These are phyloP conservation scores for Meloe dianella DNA, from an alignment of 2,888 invertebrate genomes.

Conservation along the genomic window DNA sequence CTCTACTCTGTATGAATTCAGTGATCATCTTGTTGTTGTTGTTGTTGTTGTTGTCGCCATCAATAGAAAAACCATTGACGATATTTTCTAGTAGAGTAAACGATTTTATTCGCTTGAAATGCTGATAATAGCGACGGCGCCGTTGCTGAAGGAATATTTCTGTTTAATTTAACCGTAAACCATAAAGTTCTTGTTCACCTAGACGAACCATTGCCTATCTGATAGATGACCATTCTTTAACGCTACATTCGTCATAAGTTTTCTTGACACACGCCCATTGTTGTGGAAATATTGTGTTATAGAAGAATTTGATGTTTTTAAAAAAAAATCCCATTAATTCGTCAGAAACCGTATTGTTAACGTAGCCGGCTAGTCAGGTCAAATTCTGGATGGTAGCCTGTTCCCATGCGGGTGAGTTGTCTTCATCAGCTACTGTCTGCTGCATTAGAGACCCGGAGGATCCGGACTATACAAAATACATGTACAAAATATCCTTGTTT, in stretches of 20 bases:
- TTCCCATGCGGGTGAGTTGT: slow-evolving; percentile 57
- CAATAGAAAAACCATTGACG: slow-evolving; percentile 37
- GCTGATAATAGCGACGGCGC: slow-evolving; percentile 15
- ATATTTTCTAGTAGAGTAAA: slow-evolving; percentile 40
- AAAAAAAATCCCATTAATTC: not conserved
- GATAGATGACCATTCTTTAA: slow-evolving; percentile 49
- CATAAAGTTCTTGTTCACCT: slow-evolving; percentile 40
- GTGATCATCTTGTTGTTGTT: not conserved
- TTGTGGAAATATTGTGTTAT: not conserved
- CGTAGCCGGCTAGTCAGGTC: slow-evolving; percentile 24
- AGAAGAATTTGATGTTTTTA: not conserved
- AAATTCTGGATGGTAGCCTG: slow-evolving; percentile 27
- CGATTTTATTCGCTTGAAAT: slow-evolving; percentile 35
- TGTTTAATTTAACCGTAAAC: slow-evolving; percentile 35
- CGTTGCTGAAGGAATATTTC: slow-evolving; percentile 20
- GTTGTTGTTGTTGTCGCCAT: slow-evolving; percentile 16
- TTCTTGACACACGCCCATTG: slow-evolving; percentile 14
- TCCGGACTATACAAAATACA: slow-evolving; percentile 44
- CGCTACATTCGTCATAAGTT: slow-evolving; percentile 48
- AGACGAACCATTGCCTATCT: slow-evolving; percentile 47
- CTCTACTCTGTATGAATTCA: not conserved
- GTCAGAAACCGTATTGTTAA: slow-evolving; percentile 22
- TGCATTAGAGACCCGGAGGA: slow-evolving; percentile 54
- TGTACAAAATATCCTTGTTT: slow-evolving; percentile 39
- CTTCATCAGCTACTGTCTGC: slow-evolving; percentile 57